phyloP scores from a whole-genome alignment of 2,888 invertebrate genomes.

The Xestia c-nigrum region DNA sequence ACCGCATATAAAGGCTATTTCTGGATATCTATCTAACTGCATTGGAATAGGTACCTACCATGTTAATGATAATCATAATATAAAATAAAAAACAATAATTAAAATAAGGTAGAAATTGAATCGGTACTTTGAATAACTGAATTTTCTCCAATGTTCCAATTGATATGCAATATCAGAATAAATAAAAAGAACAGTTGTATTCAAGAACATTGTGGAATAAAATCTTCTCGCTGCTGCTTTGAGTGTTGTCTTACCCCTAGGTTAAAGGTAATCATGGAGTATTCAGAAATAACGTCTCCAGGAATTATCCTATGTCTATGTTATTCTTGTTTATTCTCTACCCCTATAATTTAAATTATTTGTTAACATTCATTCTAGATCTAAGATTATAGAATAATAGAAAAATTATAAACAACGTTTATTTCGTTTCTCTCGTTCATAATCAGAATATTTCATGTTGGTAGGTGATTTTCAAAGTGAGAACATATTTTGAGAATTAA shows the following conservation, averaged over 20 bases:
- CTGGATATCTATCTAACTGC: conserved; percentile 55
- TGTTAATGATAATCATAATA: conserved; percentile 38
- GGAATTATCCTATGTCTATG: conserved; percentile 29
- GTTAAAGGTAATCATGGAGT: conserved; percentile 60
- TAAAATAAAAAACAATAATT: conserved; percentile 48
- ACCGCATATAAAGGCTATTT: conserved; percentile 59
- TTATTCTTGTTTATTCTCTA: conserved; percentile 30
- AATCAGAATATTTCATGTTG: conserved; percentile 72
- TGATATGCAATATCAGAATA: conserved; percentile 29
- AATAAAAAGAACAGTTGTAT: conserved; percentile 33
- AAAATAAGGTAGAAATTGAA: conserved; percentile 51
- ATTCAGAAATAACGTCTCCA: conserved; percentile 50
- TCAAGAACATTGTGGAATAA: conserved; percentile 34
- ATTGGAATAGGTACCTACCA: conserved; percentile 33
- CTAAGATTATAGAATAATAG: conserved; percentile 46
- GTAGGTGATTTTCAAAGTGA: conserved; percentile 78
- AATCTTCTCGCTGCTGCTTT: conserved; percentile 69
- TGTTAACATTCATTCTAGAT: conserved; percentile 45
- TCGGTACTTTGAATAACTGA: conserved; percentile 40
- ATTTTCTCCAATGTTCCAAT: conserved; percentile 33
- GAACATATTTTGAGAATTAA: conserved; percentile 82
- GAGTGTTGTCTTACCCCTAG: conserved; percentile 71
- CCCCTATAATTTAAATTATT: conserved; percentile 39
- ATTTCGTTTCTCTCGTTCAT: conserved; percentile 47
- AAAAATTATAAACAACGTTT: conserved; percentile 17